Conservation (phyloP, 1,140 invertebrate genomes). For the Nasonia longicornis region DNA sequence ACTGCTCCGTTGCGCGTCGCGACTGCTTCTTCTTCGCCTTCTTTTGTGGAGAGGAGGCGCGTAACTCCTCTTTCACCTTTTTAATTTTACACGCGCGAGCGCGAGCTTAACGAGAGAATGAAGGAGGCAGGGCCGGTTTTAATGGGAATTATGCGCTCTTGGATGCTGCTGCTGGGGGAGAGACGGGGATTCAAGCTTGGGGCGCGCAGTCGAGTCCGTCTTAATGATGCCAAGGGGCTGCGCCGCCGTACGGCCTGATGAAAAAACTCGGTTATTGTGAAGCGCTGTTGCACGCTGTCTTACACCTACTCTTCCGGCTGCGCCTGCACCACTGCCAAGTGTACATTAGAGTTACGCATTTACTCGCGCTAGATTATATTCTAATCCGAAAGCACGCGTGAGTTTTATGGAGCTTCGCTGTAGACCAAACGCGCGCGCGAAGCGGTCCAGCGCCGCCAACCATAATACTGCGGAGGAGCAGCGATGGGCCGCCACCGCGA, state of each 20-base stretch:
- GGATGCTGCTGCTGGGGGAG: background rate
- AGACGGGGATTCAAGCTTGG: constrained; percentile 10
- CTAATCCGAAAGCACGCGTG: no score
- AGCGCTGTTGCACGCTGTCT: background rate
- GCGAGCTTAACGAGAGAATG: background rate
- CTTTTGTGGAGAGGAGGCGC: background rate
- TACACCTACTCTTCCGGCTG: background rate
- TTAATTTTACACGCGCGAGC: background rate
- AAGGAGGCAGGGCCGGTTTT: background rate
- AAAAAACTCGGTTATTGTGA: constrained; percentile 22
- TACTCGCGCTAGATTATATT: no score
- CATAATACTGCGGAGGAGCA: background rate
- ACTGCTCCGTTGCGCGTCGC: background rate
- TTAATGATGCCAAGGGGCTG: constrained; percentile 10
- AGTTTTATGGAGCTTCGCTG: no score
- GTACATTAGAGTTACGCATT: no score
- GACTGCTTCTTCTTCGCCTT: background rate
- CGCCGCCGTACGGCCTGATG: background rate
- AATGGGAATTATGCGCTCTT: background rate
- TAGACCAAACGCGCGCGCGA: background rate
- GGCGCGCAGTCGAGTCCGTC: background rate
- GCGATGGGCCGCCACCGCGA: background rate
- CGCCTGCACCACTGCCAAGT: no score
- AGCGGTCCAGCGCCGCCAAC: background rate
- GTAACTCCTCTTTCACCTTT: background rate